phyloP scores from a whole-genome alignment of 2,797 vertebrate species.

The Xiphophorus birchmanni region DNA sequence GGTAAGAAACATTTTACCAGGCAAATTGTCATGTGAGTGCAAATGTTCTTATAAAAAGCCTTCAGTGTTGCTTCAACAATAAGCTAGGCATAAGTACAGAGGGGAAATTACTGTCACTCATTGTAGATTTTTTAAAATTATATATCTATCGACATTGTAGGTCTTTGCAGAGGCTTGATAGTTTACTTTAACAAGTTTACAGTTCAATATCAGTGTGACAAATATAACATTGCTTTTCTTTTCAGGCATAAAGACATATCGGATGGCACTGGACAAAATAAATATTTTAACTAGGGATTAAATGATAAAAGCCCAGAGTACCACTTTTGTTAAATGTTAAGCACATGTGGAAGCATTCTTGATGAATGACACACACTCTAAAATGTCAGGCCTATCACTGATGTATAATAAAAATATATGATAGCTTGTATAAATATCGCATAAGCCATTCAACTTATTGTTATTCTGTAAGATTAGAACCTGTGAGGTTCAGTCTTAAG shows the following conservation, averaged over 20 bases:
- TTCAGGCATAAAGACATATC: not conserved
- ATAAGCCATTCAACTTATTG: not conserved
- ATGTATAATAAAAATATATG: not conserved
- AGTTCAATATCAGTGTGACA: not conserved
- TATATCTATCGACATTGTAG: not conserved
- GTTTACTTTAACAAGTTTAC: not conserved
- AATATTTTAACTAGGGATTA: slow-evolving; percentile 16
- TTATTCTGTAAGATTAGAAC: not conserved
- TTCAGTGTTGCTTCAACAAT: slow-evolving; percentile 8
- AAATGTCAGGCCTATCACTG: not conserved
- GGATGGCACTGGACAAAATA: not conserved
- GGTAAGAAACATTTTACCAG: slow-evolving; percentile 47
- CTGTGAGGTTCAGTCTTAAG: not conserved
- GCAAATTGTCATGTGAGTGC: slow-evolving; percentile 17
- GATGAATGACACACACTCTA: slow-evolving; percentile 5
- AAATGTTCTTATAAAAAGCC: slow-evolving; percentile 14
- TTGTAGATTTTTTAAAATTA: not conserved
- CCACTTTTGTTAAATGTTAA: slow-evolving; percentile 1
- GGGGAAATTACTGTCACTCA: not conserved
- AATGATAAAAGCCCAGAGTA: not conserved
- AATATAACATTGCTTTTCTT: not conserved
- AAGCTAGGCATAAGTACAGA: slow-evolving; percentile 5
- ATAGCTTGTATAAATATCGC: not conserved
- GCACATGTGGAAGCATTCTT: not conserved
- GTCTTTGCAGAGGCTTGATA: not conserved